These are phyloP conservation scores for Steinernema khuongi DNA, from an alignment of 1,140 invertebrate species.

Conservation along the genomic window DNA sequence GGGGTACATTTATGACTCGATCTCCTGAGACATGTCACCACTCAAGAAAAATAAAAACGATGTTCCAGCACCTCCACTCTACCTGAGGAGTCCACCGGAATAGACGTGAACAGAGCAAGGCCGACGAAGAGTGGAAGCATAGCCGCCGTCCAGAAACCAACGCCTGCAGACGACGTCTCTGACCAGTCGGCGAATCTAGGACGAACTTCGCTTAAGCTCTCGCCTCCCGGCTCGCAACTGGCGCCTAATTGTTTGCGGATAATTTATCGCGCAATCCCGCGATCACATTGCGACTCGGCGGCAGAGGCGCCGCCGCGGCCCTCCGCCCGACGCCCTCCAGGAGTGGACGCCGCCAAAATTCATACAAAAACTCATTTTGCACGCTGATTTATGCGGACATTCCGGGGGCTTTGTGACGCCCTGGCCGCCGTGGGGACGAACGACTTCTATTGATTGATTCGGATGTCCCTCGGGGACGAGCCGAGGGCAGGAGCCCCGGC, in stretches of 20 bases:
- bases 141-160: too few species aligned
- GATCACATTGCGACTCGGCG: slow-evolving; percentile 14
- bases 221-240: neutral
- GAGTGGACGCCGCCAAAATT: neutral
- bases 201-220: neutral
- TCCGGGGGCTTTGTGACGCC: neutral
- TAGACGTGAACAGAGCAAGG: too few species aligned
- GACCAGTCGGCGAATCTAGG: too few species aligned
- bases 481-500: neutral
- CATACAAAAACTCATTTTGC: slow-evolving; percentile 17
- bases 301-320: neutral
- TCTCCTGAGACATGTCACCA: too few species aligned
- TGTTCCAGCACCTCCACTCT: too few species aligned
- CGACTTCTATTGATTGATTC: slow-evolving; percentile 12
- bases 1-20: too few species aligned
- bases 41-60: too few species aligned
- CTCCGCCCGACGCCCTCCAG: neutral
- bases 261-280: neutral
- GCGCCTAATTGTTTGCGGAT: slow-evolving; percentile 15
- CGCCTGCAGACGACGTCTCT: too few species aligned
- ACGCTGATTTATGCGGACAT: slow-evolving; percentile 13
- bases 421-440: neutral
- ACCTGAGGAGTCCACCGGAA: too few species aligned
- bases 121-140: too few species aligned
- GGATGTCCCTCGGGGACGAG: neutral